Conservation (phyloP, 2,797 vertebrate genomes). For the Arnoldichthys spilopterus region DNA sequence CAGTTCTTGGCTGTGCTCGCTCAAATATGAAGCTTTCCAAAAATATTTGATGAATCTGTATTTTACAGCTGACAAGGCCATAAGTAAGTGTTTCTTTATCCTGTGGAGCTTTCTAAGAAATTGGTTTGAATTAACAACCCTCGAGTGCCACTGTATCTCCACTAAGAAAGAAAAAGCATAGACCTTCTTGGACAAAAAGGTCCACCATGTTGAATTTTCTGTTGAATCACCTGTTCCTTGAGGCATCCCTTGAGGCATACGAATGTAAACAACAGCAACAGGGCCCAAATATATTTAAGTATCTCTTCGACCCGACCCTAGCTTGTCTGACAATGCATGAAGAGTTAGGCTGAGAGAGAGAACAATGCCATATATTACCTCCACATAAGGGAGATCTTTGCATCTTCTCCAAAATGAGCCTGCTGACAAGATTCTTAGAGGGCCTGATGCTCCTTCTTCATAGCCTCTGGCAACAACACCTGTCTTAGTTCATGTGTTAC, state of each 20-base stretch:
- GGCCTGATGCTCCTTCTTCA: slow-evolving; percentile 70
- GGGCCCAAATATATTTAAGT: slow-evolving; percentile 70
- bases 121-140: slow-evolving; percentile 58
- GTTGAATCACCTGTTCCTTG: slow-evolving; percentile 79
- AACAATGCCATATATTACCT: slow-evolving; percentile 65
- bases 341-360: slow-evolving; percentile 82
- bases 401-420: slow-evolving; percentile 78
- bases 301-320: slow-evolving; percentile 78
- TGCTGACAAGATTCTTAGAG: slow-evolving; percentile 85
- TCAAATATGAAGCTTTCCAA: no score
- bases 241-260: slow-evolving; percentile 50
- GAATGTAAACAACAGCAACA: slow-evolving; percentile 63
- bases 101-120: slow-evolving; percentile 78
- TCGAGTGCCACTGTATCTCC: slow-evolving; percentile 60
- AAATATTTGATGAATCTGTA: no score
- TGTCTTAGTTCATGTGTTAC: slow-evolving; percentile 76
- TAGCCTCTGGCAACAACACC: slow-evolving; percentile 74
- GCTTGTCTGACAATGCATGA: slow-evolving; percentile 74
- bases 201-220: slow-evolving; percentile 72
- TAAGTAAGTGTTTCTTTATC: slow-evolving; percentile 63
- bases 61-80: no score
- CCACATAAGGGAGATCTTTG: slow-evolving; percentile 73
- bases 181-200: slow-evolving; percentile 13
- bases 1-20: no score
- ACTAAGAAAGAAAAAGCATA: slow-evolving; percentile 68